These are phyloP conservation scores for Otolemur garnettii DNA, from an alignment of 2,113 vertebrate genomes.

Conservation along the genomic window DNA sequence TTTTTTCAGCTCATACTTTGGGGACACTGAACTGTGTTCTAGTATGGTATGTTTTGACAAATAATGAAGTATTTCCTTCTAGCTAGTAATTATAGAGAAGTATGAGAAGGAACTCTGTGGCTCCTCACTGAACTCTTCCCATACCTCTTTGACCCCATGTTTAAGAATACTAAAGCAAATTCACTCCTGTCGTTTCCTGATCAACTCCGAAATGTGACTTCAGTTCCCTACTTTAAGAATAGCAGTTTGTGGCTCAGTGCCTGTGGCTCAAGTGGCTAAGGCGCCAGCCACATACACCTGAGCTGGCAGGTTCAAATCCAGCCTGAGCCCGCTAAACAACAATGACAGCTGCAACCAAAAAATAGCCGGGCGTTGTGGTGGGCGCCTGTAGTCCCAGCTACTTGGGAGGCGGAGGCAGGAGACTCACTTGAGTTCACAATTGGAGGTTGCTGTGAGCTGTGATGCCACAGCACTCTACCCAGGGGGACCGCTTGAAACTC, in stretches of 20 bases:
- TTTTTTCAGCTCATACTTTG: slow-evolving; percentile 46
- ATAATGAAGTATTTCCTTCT: background rate
- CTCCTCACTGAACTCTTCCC: background rate
- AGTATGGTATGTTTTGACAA: background rate
- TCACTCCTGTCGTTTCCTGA: background rate
- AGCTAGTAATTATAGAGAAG: background rate
- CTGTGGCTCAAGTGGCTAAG: no score
- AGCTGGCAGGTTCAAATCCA: no score
- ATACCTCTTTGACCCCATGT: background rate
- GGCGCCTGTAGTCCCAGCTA: no score
- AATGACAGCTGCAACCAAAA: no score
- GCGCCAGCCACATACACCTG: no score
- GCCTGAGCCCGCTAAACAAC: no score
- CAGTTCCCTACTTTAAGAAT: background rate
- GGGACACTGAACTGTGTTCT: background rate
- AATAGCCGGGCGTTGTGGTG: no score
- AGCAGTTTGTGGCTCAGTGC: background rate
- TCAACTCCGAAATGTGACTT: background rate
- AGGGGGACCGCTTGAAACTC: no score
- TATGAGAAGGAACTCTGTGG: background rate
- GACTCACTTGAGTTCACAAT: no score
- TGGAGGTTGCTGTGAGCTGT: no score
- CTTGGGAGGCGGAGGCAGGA: no score
- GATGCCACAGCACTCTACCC: no score
- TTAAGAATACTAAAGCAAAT: slow-evolving; percentile 22